Conservation (phyloP, 2,888 invertebrate species). For the Pyrochroa serraticornis region DNA sequence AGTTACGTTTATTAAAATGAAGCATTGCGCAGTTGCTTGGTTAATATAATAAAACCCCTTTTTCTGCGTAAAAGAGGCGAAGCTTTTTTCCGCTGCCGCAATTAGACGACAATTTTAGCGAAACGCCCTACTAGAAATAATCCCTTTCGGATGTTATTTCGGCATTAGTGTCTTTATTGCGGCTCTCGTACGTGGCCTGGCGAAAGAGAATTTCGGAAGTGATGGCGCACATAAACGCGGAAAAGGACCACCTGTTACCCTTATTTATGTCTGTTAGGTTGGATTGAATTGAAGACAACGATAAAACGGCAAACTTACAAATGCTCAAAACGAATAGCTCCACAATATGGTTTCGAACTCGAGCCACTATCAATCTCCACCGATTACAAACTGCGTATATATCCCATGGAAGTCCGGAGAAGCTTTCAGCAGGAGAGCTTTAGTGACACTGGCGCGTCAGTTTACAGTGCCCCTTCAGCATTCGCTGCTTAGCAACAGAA, state of each 20-base stretch:
- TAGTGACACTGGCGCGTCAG: constrained; percentile 49
- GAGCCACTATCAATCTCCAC: constrained; percentile 10
- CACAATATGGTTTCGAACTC: constrained; percentile 15
- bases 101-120: too few relatives aligned
- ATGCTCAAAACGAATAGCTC: constrained; percentile 4
- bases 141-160: too few relatives aligned
- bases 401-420: constrained; percentile 17
- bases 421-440: constrained; percentile 41
- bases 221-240: constrained; percentile 1
- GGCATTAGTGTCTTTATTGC: too few relatives aligned
- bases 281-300: constrained; percentile 1
- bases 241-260: constrained; percentile 38
- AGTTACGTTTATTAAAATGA: too few relatives aligned
- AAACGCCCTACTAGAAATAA: too few relatives aligned
- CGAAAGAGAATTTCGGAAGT: neutral
- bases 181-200: too few relatives aligned
- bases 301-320: constrained; percentile 27
- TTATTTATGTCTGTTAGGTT: constrained; percentile 24
- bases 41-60: too few relatives aligned
- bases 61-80: too few relatives aligned
- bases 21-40: too few relatives aligned
- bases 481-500: constrained; percentile 53
- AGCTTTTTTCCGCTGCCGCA: too few relatives aligned
- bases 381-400: constrained; percentile 24
- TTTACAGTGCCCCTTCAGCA: constrained; percentile 51